phyloP scores from a whole-genome alignment of 2,113 vertebrate species.

The Aldabrachelys gigantea region DNA sequence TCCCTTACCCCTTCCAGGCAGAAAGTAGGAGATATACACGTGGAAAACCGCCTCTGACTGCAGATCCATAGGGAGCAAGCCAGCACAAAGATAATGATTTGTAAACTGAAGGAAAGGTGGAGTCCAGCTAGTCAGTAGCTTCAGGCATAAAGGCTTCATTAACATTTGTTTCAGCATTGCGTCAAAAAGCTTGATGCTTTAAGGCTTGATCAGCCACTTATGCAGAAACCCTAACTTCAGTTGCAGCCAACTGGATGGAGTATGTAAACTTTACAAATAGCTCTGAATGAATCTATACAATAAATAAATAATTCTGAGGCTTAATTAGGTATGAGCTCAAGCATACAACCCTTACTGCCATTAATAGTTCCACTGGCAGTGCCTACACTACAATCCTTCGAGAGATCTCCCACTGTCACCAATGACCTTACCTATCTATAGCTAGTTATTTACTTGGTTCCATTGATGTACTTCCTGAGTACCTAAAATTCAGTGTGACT shows the following conservation, averaged over 20 bases:
- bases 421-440: neutral
- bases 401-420: neutral
- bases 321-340: neutral
- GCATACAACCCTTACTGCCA: neutral
- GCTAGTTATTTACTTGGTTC: neutral
- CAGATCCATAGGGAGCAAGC: neutral
- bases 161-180: conserved; percentile 56
- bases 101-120: neutral
- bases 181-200: conserved; percentile 69
- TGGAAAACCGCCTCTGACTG: conserved; percentile 17
- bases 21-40: neutral
- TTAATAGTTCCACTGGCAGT: neutral
- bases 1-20: neutral
- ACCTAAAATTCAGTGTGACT: neutral
- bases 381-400: neutral
- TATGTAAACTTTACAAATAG: neutral
- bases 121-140: conserved; percentile 60
- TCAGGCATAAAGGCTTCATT: conserved; percentile 64
- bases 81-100: neutral
- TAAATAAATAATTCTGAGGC: neutral
- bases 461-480: neutral
- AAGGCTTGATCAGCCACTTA: conserved; percentile 68
- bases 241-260: neutral
- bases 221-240: conserved; percentile 4
- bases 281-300: neutral